Evolutionary conservation across 1,140 invertebrate genomes (phyloP), one percentile per base, ranked within the genome.

Genomic region (Panulirus ornatus): DNA sequence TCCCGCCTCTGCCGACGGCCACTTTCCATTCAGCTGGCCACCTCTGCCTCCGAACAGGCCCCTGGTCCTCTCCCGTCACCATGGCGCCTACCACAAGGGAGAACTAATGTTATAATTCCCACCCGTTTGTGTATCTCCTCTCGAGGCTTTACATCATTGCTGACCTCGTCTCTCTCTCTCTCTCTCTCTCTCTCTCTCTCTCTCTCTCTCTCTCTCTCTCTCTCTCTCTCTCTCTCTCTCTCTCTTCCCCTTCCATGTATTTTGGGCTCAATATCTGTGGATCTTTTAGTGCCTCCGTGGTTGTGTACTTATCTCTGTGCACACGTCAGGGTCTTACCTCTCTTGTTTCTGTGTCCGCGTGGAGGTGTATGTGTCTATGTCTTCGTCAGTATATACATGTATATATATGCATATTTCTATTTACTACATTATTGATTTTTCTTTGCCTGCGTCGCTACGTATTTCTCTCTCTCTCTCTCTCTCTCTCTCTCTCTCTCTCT

Each of bases 191-290:
- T 47, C 14, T 47, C 5, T 47, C 14, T 36, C 71, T 75, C 27
- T 75, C 27, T 75, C 71, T 75, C 71, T 75, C 71, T 38, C 71
- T 75, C 34, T 38, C 71, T 38, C 34, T 38, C 30, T 36, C 71
- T 11, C 71, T 34, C 8, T 34, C 5, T 34, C 34, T 75, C n/a
- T 75, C 34, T 75, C 34, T 36, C 6, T 34, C 8, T 34, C n/a
- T 73, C 3, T 34, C 3, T 73, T 3, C 34, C 70, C 36, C 19
- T 75, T 2, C 5, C 22, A 70, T 75, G 2, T 36, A 9, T 75
- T 34, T 71, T 27, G 16, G 66, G 11, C 34, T 6, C 16, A 22
- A 30, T 36, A 9, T 71, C 34, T n/a, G 16, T 22, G 0, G 27
- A 36, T 71, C 2, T 71, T 16, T 63, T 1, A 2, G 58, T 63